A percentile compares a stretch with the other conserved stretches of the same genome.
Conservation (phyloP, 2,797 vertebrate species). For the Phrynocephalus vlangalii region DNA sequence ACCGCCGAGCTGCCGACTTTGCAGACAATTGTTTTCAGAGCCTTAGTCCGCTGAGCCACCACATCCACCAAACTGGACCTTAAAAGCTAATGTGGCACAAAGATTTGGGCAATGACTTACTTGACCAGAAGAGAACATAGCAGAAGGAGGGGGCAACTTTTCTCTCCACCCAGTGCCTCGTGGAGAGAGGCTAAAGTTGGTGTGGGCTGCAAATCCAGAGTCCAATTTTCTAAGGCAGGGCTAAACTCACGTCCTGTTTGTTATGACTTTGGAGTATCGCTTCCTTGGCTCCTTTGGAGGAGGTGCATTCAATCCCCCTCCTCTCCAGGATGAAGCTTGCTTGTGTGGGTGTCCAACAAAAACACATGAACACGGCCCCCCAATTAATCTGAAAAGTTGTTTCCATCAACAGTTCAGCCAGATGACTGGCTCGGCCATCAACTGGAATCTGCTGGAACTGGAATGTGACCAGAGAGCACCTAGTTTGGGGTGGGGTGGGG, state of each 20-base stretch:
- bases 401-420: conserved; percentile 57
- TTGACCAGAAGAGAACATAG: background rate
- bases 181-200: conserved; percentile 5
- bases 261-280: conserved; percentile 28
- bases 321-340: conserved; percentile 18
- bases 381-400: conserved; percentile 48
- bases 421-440: conserved; percentile 43
- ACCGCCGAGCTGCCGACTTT: no score
- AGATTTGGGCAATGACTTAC: background rate
- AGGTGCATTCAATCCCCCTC: conserved; percentile 16
- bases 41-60: no score
- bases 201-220: conserved; percentile 1
- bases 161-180: background rate
- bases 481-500: conserved; percentile 1
- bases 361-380: conserved; percentile 35
- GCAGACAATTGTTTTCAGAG: no score
- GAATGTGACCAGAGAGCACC: conserved; percentile 54
- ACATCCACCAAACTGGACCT: background rate
- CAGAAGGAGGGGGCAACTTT: background rate
- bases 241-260: background rate
- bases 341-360: conserved; percentile 35
- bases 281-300: conserved; percentile 19
- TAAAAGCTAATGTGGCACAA: background rate
- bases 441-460: conserved; percentile 33
- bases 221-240: background rate